phyloP scores from a whole-genome alignment of 2,113 vertebrate genomes.

The Terrapene triunguis region DNA sequence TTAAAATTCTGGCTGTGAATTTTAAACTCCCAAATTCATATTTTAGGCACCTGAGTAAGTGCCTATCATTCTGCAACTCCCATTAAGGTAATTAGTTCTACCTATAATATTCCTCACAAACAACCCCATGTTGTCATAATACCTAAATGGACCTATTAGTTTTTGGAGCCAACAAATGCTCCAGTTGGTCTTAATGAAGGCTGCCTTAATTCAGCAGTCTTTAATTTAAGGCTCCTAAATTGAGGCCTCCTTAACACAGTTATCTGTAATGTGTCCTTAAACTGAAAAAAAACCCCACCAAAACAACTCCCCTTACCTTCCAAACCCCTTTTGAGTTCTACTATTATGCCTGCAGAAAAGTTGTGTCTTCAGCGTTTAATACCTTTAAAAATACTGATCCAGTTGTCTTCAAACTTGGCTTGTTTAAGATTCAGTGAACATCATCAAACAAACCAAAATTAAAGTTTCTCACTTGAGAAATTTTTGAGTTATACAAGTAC shows the following conservation, averaged over 20 bases:
- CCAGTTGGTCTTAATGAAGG: background rate
- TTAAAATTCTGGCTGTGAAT: background rate
- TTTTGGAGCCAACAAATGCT: background rate
- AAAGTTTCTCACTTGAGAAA: background rate
- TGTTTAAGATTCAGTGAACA: background rate
- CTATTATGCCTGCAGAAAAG: background rate
- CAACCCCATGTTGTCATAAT: background rate
- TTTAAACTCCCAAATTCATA: background rate
- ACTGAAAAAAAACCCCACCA: background rate
- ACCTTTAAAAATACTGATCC: background rate
- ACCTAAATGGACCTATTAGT: background rate
- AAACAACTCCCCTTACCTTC: background rate
- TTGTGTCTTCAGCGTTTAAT: background rate
- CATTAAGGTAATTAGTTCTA: background rate
- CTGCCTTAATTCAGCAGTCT: background rate
- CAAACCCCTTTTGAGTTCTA: background rate
- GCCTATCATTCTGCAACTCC: background rate
- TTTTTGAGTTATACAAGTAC: background rate
- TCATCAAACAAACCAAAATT: background rate
- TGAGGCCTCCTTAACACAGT: background rate
- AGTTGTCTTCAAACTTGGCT: background rate
- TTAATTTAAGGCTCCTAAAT: background rate
- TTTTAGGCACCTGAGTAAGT: background rate
- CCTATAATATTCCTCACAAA: background rate
- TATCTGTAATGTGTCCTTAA: background rate